A percentile compares a stretch with the other conserved stretches of the same genome.
These are phyloP conservation scores for Drosophila nasuta DNA, from an alignment of 1,140 invertebrate species.

Conservation along the genomic window DNA sequence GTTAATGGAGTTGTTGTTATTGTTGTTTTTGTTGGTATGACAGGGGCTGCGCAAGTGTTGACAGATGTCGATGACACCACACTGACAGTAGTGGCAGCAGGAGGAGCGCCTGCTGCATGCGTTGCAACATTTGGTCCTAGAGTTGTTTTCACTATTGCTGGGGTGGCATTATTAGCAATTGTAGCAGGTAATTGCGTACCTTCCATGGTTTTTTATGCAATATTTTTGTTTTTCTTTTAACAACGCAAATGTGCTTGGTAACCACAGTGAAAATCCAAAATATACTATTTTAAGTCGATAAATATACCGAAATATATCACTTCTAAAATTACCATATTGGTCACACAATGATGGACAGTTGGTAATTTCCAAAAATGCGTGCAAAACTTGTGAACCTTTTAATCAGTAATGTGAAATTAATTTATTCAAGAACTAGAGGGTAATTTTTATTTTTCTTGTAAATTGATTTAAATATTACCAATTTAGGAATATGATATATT, in stretches of 20 bases:
- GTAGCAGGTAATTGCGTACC: constrained; percentile 33
- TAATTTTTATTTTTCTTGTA: no score
- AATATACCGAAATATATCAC: not conserved
- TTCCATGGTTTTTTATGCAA: constrained; percentile 33
- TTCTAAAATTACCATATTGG: not conserved
- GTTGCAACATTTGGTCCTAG: constrained; percentile 13
- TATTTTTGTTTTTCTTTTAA: constrained; percentile 37
- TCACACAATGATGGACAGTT: not conserved
- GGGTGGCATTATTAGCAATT: constrained; percentile 20
- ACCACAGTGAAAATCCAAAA: not conserved
- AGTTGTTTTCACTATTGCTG: constrained; percentile 17
- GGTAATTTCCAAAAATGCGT: not conserved
- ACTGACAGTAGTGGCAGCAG: constrained; percentile 38
- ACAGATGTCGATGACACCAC: constrained; percentile 53
- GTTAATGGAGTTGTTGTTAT: constrained; percentile 20
- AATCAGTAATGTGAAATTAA: no score
- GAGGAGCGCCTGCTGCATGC: constrained; percentile 31
- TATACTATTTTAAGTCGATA: not conserved
- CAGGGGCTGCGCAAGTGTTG: constrained; percentile 45
- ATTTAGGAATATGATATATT: constrained; percentile 19
- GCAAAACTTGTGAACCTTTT: no score
- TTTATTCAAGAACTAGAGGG: no score
- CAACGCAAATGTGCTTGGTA: constrained; percentile 32
- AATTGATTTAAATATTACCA: not conserved
- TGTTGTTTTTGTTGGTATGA: constrained; percentile 33